These are phyloP conservation scores for Scleropages formosus DNA, from an alignment of 2,797 vertebrate genomes.

Conservation along the genomic window DNA sequence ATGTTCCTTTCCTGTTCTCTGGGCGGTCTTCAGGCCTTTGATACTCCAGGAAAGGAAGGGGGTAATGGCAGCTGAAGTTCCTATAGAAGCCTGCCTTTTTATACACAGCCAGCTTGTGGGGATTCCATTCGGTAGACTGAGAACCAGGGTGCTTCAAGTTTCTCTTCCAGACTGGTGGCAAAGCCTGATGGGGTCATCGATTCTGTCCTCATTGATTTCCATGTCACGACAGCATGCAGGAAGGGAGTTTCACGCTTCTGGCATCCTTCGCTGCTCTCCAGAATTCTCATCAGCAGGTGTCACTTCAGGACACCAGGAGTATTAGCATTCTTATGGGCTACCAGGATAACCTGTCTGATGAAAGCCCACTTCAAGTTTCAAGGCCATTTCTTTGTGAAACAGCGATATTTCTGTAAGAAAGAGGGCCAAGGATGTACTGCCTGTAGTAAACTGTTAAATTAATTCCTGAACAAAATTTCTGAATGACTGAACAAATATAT, in stretches of 20 bases:
- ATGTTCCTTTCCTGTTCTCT: conserved; percentile 15
- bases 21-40: not conserved
- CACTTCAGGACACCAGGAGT: conserved; percentile 26
- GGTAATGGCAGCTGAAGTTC: not conserved
- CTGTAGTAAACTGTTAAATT: not conserved
- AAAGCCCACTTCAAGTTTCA: conserved; percentile 46
- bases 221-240: not conserved
- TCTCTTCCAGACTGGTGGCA: not conserved
- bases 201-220: not conserved
- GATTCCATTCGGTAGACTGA: not conserved
- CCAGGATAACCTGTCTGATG: conserved; percentile 47
- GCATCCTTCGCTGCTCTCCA: not conserved
- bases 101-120: not conserved
- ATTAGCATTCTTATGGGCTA: conserved; percentile 26
- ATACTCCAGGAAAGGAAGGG: not conserved
- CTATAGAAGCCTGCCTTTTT: not conserved
- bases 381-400: conserved; percentile 32
- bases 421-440: not conserved
- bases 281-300: conserved; percentile 36
- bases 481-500: too few relatives aligned
- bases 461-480: not conserved
- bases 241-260: not conserved
- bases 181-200: not conserved
- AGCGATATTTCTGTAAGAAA: not conserved
- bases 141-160: not conserved